Percentiles rank a stretch among this genome's conserved stretches.
Conservation (phyloP, 2,113 vertebrate species). For the Lasiurus cinereus region DNA sequence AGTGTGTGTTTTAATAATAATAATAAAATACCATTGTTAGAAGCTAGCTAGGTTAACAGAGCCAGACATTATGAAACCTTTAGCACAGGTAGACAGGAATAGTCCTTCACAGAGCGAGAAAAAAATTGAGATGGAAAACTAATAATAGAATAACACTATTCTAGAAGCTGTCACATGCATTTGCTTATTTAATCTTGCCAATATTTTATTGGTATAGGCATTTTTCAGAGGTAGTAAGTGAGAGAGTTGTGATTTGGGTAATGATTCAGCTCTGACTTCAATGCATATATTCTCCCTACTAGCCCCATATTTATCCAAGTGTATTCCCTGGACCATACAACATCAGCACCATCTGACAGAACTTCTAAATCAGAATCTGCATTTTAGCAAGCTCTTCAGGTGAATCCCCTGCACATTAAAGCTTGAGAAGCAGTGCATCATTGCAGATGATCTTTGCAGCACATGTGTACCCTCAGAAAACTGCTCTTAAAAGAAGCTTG, state of each 20-base stretch:
- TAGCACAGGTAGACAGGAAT: background rate
- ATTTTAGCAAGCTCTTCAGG: background rate
- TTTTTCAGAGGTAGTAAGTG: background rate
- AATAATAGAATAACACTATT: background rate
- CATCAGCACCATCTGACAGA: background rate
- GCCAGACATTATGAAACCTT: background rate
- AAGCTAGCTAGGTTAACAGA: background rate
- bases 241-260: background rate
- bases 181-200: background rate
- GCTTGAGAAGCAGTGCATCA: background rate
- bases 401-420: background rate
- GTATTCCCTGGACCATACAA: background rate
- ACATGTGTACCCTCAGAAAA: background rate
- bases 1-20: background rate
- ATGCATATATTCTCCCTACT: background rate
- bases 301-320: background rate
- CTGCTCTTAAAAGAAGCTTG: conserved; percentile 10
- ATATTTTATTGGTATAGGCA: background rate
- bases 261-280: background rate
- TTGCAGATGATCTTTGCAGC: background rate
- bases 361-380: background rate
- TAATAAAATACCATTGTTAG: background rate
- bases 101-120: background rate
- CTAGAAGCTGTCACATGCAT: background rate
- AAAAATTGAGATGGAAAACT: conserved; percentile 5